Percentiles rank a stretch among this genome's conserved stretches.
phyloP scores from a whole-genome alignment of 1,140 invertebrate genomes.

The Uloborus diversus region DNA sequence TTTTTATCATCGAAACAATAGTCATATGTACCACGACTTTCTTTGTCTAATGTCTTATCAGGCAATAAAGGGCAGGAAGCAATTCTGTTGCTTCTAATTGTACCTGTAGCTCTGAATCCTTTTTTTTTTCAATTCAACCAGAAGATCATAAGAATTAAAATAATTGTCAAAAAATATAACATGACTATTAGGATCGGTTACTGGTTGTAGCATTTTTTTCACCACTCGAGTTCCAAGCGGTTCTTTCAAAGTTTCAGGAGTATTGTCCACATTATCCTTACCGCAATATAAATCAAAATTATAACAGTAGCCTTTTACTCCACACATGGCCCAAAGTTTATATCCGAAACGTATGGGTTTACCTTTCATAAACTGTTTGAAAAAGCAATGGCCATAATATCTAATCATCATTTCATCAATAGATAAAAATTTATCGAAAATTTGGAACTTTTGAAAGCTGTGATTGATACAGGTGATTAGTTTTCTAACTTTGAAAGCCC shows the following conservation, averaged over 20 bases:
- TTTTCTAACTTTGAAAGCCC: neutral
- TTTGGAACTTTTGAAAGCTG: neutral
- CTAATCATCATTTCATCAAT: neutral
- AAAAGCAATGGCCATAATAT: neutral
- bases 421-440: neutral
- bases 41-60: slow-evolving; percentile 6
- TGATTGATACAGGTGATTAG: neutral
- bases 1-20: slow-evolving; percentile 1
- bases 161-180: neutral
- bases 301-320: neutral
- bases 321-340: slow-evolving; percentile 28
- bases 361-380: slow-evolving; percentile 12
- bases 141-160: neutral
- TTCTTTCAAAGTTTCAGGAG: slow-evolving; percentile 12
- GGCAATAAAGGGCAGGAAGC: neutral
- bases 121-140: slow-evolving; percentile 1
- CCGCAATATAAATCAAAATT: slow-evolving; percentile 19
- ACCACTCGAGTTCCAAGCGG: slow-evolving; percentile 10
- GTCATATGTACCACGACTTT: slow-evolving; percentile 13
- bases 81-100: slow-evolving; percentile 11
- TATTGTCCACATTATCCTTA: neutral
- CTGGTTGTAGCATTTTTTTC: slow-evolving; percentile 5
- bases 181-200: too few species aligned
- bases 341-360: slow-evolving; percentile 27
- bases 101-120: neutral